Evolutionary conservation across 1,140 invertebrate species (phyloP).

Genomic region (Lethrus apterus): DNA sequence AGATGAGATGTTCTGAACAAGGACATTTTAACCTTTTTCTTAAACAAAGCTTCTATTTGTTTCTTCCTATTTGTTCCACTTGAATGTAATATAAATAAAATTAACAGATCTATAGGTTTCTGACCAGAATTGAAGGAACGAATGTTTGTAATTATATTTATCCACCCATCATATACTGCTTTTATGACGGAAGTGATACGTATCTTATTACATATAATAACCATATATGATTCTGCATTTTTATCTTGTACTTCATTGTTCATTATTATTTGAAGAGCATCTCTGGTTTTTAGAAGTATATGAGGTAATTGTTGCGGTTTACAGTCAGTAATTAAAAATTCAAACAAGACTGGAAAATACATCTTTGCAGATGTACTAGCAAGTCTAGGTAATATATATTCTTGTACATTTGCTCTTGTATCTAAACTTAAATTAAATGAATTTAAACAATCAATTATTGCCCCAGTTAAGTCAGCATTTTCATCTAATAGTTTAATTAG

Average conservation of each 20-base stretch:
- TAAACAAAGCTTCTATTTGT: constrained; percentile 40
- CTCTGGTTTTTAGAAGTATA: constrained; percentile 25
- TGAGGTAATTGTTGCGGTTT: constrained; percentile 19
- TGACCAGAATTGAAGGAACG: neutral
- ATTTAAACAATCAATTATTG: constrained; percentile 35
- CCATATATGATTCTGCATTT: constrained; percentile 26
- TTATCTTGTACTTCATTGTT: constrained; percentile 13
- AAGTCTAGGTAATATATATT: constrained; percentile 28
- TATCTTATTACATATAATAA: constrained; percentile 29
- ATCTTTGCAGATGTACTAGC: constrained; percentile 20
- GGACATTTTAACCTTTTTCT: constrained; percentile 38
- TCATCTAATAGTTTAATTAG: constrained; percentile 28
- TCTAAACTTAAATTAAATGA: constrained; percentile 29
- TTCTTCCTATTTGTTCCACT: constrained; percentile 37
- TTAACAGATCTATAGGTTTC: constrained; percentile 38
- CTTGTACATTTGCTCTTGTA: constrained; percentile 24
- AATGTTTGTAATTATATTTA: constrained; percentile 28
- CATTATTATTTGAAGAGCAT: constrained; percentile 30
- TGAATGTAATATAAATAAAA: constrained; percentile 41
- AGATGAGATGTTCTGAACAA: constrained; percentile 39
- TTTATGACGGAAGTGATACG: constrained; percentile 23
- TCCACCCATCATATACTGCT: constrained; percentile 26
- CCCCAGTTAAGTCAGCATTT: constrained; percentile 26
- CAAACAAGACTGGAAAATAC: constrained; percentile 31
- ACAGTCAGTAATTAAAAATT: constrained; percentile 30